Percentiles rank a stretch among this genome's conserved stretches.
Conservation (phyloP, 1,140 invertebrate species). For the Cecropterus lyciades region DNA sequence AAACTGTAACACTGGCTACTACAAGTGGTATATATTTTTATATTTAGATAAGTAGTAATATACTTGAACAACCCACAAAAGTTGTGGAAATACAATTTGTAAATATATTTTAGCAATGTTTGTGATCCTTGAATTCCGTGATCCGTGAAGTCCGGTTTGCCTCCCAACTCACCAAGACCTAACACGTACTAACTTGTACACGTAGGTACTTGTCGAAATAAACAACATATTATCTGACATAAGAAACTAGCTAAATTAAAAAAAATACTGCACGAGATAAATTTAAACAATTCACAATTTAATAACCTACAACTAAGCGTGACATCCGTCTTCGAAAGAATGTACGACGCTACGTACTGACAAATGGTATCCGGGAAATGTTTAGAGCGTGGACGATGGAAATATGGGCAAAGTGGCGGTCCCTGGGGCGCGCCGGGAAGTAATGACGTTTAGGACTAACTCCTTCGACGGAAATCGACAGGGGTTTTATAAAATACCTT, state of each 20-base stretch:
- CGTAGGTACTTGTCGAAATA: too few species aligned
- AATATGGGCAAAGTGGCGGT: slow-evolving; percentile 28
- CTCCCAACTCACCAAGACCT: too few species aligned
- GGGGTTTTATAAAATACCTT: slow-evolving; percentile 31
- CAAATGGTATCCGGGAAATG: slow-evolving; percentile 15
- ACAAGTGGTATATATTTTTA: too few species aligned
- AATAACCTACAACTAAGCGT: neutral
- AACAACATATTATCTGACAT: too few species aligned
- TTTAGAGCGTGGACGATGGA: slow-evolving; percentile 17
- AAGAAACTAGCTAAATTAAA: neutral
- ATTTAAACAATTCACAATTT: neutral
- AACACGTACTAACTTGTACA: too few species aligned
- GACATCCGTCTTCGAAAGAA: slow-evolving; percentile 14
- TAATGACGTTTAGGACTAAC: slow-evolving; percentile 29
- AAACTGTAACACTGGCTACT: too few species aligned
- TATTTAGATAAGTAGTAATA: too few species aligned
- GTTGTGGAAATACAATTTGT: too few species aligned
- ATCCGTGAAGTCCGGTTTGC: too few species aligned
- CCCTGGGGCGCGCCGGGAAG: slow-evolving; percentile 22
- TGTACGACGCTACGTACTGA: slow-evolving; percentile 12
- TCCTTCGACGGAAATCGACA: slow-evolving; percentile 22
- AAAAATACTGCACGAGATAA: neutral
- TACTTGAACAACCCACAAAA: too few species aligned
- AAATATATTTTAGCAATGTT: too few species aligned
- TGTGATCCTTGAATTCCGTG: too few species aligned